A percentile compares a stretch with the other conserved stretches of the same genome.
phyloP scores from a whole-genome alignment of 2,888 invertebrate species.

The Pyrochroa serraticornis region DNA sequence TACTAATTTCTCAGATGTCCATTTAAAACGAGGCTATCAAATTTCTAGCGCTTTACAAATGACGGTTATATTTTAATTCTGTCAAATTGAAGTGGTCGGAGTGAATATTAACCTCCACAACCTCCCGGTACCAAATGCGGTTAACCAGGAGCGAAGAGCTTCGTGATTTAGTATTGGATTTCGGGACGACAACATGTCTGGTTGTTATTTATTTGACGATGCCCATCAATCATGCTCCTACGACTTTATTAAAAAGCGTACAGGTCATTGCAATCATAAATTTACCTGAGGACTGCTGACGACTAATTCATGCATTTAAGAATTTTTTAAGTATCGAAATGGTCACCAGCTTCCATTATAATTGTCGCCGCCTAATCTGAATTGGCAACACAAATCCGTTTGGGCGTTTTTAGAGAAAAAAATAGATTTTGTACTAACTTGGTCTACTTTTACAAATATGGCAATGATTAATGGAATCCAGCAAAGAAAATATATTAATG shows the following conservation, averaged over 20 bases:
- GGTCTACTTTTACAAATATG: too few relatives aligned
- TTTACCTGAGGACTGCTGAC: too few relatives aligned
- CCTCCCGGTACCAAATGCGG: constrained; percentile 10
- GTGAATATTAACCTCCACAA: constrained; percentile 29
- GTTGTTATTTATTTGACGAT: constrained; percentile 16
- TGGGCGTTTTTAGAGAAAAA: too few relatives aligned
- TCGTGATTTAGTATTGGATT: constrained; percentile 22
- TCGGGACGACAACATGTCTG: constrained; percentile 10
- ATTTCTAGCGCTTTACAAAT: constrained; percentile 31
- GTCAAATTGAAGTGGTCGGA: constrained; percentile 27
- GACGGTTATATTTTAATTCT: constrained; percentile 33
- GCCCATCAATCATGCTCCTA: constrained; percentile 13
- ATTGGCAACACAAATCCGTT: too few relatives aligned
- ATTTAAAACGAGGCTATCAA: constrained; percentile 31
- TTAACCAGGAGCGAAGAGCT: constrained; percentile 10
- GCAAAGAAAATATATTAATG: too few relatives aligned
- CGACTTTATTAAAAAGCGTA: constrained; percentile 9
- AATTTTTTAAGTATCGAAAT: too few relatives aligned
- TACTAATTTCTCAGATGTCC: constrained; percentile 30
- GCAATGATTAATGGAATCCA: too few relatives aligned
- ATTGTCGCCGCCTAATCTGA: too few relatives aligned
- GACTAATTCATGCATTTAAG: too few relatives aligned
- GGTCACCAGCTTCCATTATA: too few relatives aligned
- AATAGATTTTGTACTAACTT: too few relatives aligned
- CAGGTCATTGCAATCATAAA: too few relatives aligned